Evolutionary conservation across 2,113 vertebrate species (phyloP).

Genomic region (Cacatua alba): DNA sequence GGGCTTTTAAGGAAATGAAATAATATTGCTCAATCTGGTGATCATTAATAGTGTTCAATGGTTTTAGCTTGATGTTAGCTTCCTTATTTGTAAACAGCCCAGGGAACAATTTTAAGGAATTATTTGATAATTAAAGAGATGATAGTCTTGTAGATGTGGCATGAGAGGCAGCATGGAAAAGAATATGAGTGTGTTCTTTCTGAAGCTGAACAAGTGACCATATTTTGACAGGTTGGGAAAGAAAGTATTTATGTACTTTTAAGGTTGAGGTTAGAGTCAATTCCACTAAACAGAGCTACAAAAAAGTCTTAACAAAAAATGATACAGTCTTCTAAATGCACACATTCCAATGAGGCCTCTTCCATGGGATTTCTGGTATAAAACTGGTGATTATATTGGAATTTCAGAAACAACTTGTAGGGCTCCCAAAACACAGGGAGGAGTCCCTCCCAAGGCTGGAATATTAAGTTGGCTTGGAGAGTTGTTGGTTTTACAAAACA

Average conservation of each 20-base stretch:
- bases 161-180: neutral
- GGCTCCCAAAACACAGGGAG: constrained; percentile 55
- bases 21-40: neutral
- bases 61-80: neutral
- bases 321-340: neutral
- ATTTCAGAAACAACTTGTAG: constrained; percentile 53
- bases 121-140: neutral
- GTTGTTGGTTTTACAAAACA: constrained; percentile 40
- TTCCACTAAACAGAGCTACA: constrained; percentile 10
- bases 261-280: neutral
- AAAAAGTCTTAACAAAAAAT: constrained; percentile 23
- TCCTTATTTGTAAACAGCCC: neutral
- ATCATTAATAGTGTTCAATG: neutral
- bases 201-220: neutral
- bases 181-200: neutral
- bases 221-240: constrained; percentile 8
- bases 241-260: neutral
- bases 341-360: constrained; percentile 22
- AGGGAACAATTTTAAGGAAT: neutral
- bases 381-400: constrained; percentile 48
- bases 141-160: neutral
- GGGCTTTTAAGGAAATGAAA: neutral
- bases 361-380: constrained; percentile 55
- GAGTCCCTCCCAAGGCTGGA: constrained; percentile 21
- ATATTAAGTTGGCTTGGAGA: constrained; percentile 47